Percentiles rank a stretch among this genome's conserved stretches.
phyloP scores from a whole-genome alignment of 30 jellyfish, hydroid and myxozoan genomes.

The Clytia hemisphaerica region DNA sequence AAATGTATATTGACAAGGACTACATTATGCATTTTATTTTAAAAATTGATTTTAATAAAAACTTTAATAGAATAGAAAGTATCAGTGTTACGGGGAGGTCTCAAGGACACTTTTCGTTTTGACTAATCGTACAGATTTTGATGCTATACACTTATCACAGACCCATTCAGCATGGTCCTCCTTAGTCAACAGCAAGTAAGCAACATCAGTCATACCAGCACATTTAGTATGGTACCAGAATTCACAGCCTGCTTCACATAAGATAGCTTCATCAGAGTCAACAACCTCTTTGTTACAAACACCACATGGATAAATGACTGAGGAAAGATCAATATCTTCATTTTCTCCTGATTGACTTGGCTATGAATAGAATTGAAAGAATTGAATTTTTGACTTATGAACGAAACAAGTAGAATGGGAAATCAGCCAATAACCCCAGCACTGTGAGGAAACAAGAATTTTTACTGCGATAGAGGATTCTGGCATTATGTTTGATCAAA shows the following conservation, averaged over 20 bases:
- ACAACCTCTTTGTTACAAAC: constrained; percentile 83
- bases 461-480: no score
- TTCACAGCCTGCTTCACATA: constrained; percentile 97
- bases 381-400: background rate
- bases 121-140: constrained; percentile 66
- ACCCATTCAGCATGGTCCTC: constrained; percentile 99
- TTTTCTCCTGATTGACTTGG: no score
- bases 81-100: no score
- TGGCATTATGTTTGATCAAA: no score
- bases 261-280: constrained; percentile 89
- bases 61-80: no score
- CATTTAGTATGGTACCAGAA: constrained; percentile 92
- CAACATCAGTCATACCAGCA: constrained; percentile 90
- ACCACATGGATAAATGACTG: constrained; percentile 91
- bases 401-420: background rate
- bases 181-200: constrained; percentile 77
- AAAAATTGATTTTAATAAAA: no score
- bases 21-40: no score
- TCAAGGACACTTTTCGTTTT: no score
- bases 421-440: no score
- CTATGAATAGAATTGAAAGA: no score
- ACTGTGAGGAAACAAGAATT: no score
- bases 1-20: no score
- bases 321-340: constrained; percentile 6
- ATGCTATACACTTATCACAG: constrained; percentile 91